These are phyloP conservation scores for Euclidia mi DNA, from an alignment of 2,888 invertebrate genomes.

Conservation along the genomic window DNA sequence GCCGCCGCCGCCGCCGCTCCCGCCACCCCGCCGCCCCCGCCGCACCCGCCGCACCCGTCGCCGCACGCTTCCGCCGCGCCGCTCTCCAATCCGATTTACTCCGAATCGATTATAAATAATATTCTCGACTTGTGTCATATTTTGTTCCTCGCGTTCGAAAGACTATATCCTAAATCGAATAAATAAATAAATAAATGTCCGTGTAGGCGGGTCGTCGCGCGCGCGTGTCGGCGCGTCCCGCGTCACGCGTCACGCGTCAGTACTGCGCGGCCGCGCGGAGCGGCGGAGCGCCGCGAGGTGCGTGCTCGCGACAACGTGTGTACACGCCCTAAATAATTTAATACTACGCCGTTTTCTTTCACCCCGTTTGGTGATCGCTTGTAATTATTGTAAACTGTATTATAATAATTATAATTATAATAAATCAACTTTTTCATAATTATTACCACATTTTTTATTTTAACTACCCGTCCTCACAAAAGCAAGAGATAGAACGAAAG, in stretches of 20 bases:
- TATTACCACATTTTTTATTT: slow-evolving; percentile 84
- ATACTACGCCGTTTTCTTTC: slow-evolving; percentile 90
- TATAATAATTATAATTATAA: slow-evolving; percentile 90
- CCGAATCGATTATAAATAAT: slow-evolving; percentile 89
- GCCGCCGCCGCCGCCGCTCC: slow-evolving; percentile 48
- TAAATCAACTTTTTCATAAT: slow-evolving; percentile 91
- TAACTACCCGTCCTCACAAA: neutral
- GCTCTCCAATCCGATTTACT: slow-evolving; percentile 86
- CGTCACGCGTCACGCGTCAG: slow-evolving; percentile 28
- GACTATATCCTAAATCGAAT: slow-evolving; percentile 89
- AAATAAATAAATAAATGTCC: slow-evolving; percentile 67
- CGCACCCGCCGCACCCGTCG: slow-evolving; percentile 69
- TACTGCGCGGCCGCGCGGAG: slow-evolving; percentile 15
- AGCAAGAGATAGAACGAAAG: too few species aligned
- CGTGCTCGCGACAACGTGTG: slow-evolving; percentile 65
- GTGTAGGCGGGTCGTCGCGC: slow-evolving; percentile 61
- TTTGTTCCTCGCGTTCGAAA: slow-evolving; percentile 90
- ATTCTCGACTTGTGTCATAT: slow-evolving; percentile 89
- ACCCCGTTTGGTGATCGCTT: slow-evolving; percentile 90
- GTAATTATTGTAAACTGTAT: slow-evolving; percentile 91
- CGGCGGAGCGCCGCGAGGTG: slow-evolving; percentile 50
- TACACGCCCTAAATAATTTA: slow-evolving; percentile 83
- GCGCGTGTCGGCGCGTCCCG: slow-evolving; percentile 57
- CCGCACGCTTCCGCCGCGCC: slow-evolving; percentile 85
- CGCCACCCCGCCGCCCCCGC: slow-evolving; percentile 60